Evolutionary conservation across 2,888 invertebrate species (phyloP).

Genomic region (Sinohyriopsis cumingii): DNA sequence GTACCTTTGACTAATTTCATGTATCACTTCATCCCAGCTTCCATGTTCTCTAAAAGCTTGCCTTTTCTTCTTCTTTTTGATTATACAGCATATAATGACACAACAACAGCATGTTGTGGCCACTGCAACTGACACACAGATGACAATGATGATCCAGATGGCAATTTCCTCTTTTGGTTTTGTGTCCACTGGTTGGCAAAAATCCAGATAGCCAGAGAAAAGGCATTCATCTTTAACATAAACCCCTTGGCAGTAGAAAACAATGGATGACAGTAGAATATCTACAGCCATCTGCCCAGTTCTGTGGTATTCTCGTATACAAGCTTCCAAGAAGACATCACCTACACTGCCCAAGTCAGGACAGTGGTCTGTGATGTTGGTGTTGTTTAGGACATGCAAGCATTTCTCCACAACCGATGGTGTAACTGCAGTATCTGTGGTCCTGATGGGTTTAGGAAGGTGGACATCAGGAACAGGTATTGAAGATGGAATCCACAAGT

Average conservation of each 20-base stretch:
- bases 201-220: constrained; percentile 50
- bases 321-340: constrained; percentile 47
- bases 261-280: constrained; percentile 24
- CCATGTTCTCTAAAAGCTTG: too few relatives aligned
- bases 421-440: constrained; percentile 12
- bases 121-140: constrained; percentile 3
- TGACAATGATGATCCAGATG: constrained; percentile 4
- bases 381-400: constrained; percentile 23
- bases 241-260: constrained; percentile 49
- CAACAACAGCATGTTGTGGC: neutral
- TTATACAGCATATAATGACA: too few relatives aligned
- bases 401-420: constrained; percentile 20
- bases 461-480: constrained; percentile 32
- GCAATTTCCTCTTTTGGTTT: constrained; percentile 5
- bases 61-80: constrained; percentile 12
- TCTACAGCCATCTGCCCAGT: constrained; percentile 24
- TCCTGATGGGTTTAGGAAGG: constrained; percentile 6
- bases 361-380: constrained; percentile 28
- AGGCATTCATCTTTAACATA: constrained; percentile 40
- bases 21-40: too few relatives aligned
- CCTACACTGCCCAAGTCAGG: constrained; percentile 23
- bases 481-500: constrained; percentile 37
- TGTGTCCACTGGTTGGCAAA: constrained; percentile 23
- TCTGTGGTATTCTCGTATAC: constrained; percentile 40
- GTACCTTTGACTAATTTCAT: too few relatives aligned